Evolutionary conservation across 2,113 vertebrate species (phyloP).

Genomic region (Bufo bufo): DNA sequence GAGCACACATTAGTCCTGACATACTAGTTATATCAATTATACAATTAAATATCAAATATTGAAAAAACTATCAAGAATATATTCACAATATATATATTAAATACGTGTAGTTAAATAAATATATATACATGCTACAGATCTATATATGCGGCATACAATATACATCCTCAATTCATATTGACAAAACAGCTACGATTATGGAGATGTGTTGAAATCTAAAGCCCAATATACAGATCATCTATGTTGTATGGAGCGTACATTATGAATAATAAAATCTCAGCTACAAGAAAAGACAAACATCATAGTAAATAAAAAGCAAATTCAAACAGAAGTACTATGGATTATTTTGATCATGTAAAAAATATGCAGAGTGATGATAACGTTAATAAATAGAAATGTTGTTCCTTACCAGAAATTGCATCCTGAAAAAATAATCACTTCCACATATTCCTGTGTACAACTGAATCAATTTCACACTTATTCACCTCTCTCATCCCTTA

Average conservation of each 20-base stretch:
- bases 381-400: conserved; percentile 60
- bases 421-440: conserved; percentile 74
- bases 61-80: too few species aligned
- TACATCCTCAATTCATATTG: neutral
- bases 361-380: conserved; percentile 45
- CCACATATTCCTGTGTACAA: conserved; percentile 74
- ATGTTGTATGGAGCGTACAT: neutral
- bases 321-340: conserved; percentile 11
- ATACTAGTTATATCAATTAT: too few species aligned
- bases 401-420: conserved; percentile 76
- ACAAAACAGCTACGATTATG: neutral
- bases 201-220: neutral
- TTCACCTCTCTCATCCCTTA: conserved; percentile 84
- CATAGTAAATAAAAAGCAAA: conserved; percentile 34
- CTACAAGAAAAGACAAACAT: neutral
- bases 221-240: neutral
- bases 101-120: too few species aligned
- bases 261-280: neutral
- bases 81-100: too few species aligned
- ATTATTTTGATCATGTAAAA: neutral
- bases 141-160: neutral
- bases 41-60: too few species aligned
- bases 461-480: conserved; percentile 95
- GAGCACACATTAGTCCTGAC: too few species aligned
- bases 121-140: neutral